phyloP scores from a whole-genome alignment of 1,140 invertebrate species.

The Leptoteleia sp. region DNA sequence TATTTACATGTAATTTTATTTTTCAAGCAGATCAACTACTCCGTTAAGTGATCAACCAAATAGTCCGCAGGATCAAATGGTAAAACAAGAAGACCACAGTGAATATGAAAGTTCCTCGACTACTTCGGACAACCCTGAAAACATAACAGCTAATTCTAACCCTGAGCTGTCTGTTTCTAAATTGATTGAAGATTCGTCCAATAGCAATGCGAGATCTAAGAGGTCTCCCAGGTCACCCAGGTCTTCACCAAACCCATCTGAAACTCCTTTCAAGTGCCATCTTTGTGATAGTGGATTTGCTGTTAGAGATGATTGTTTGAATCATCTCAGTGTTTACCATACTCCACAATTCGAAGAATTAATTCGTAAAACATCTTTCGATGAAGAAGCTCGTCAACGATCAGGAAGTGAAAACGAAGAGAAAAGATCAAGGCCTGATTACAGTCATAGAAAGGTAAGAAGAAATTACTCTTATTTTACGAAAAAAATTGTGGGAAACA shows the following conservation, averaged over 20 bases:
- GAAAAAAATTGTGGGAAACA: too few relatives aligned
- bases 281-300: constrained; percentile 93
- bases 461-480: too few relatives aligned
- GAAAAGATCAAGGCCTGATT: constrained; percentile 88
- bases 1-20: too few relatives aligned
- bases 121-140: constrained; percentile 73
- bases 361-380: constrained; percentile 89
- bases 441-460: constrained; percentile 91
- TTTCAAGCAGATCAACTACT: constrained; percentile 70
- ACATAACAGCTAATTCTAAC: constrained; percentile 30
- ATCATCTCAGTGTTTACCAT: constrained; percentile 89
- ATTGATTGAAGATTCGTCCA: constrained; percentile 37
- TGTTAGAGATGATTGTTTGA: constrained; percentile 88
- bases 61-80: constrained; percentile 65
- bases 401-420: constrained; percentile 80
- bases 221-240: constrained; percentile 51
- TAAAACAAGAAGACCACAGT: constrained; percentile 76
- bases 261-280: constrained; percentile 95
- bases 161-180: constrained; percentile 26
- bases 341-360: constrained; percentile 87
- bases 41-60: constrained; percentile 74
- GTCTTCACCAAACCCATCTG: constrained; percentile 71
- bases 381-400: constrained; percentile 73
- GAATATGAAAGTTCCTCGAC: constrained; percentile 80
- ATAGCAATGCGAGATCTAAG: constrained; percentile 47